Conservation (phyloP, 2,888 invertebrate species). For the Nomada goodeniana region DNA sequence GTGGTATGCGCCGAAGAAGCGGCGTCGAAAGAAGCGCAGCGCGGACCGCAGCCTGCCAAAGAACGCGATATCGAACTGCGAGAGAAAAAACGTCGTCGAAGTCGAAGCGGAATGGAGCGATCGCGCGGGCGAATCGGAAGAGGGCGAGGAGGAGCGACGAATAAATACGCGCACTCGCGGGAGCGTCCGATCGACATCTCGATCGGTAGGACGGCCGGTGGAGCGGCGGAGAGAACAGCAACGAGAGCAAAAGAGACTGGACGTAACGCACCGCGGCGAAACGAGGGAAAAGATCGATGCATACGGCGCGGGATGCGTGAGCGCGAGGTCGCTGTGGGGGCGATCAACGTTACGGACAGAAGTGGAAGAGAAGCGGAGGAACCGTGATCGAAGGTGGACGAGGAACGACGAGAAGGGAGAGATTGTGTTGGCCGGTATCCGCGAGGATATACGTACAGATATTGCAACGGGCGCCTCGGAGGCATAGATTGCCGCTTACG, state of each 20-base stretch:
- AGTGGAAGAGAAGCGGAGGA: slow-evolving; percentile 35
- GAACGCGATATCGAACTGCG: slow-evolving; percentile 31
- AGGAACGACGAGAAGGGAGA: slow-evolving; percentile 35
- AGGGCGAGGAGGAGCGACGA: not conserved
- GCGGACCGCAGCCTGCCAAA: slow-evolving; percentile 30
- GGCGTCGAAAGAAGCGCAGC: slow-evolving; percentile 18
- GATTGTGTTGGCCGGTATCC: slow-evolving; percentile 48
- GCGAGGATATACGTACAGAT: slow-evolving; percentile 59
- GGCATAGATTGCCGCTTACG: slow-evolving; percentile 59
- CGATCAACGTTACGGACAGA: slow-evolving; percentile 38
- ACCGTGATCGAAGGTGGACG: slow-evolving; percentile 38
- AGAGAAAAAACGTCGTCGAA: slow-evolving; percentile 3
- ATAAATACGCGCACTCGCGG: not conserved
- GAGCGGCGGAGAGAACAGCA: not conserved
- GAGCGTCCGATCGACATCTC: slow-evolving; percentile 19
- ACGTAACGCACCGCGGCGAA: not conserved
- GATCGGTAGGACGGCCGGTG: slow-evolving; percentile 1
- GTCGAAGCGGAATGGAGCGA: not conserved
- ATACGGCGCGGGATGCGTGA: slow-evolving; percentile 24
- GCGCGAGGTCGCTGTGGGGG: not conserved
- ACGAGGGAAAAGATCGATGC: slow-evolving; percentile 25
- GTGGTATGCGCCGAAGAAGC: slow-evolving; percentile 42
- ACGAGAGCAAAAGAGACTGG: not conserved
- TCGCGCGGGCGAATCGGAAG: not conserved
- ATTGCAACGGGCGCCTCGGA: slow-evolving; percentile 49